Percentiles rank a stretch among this genome's conserved stretches.
These are phyloP conservation scores for Melitaea cinxia DNA, from an alignment of 1,140 invertebrate genomes.

Conservation along the genomic window DNA sequence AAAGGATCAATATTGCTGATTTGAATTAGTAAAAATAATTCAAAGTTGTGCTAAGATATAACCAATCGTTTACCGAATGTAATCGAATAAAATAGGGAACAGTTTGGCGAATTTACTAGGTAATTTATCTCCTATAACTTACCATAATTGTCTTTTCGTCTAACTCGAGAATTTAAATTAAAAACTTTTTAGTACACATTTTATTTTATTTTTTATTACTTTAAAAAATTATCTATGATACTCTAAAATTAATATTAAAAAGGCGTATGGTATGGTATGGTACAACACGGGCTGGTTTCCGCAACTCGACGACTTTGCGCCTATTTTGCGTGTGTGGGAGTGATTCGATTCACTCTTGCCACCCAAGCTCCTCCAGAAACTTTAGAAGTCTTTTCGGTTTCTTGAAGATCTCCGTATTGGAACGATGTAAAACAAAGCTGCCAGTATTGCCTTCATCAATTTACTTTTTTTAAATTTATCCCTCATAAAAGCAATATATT, in stretches of 20 bases:
- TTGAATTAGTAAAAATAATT: neutral
- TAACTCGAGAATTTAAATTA: neutral
- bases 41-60: slow-evolving; percentile 5
- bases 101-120: slow-evolving; percentile 52
- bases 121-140: slow-evolving; percentile 36
- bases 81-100: slow-evolving; percentile 47
- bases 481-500: slow-evolving; percentile 13
- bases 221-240: neutral
- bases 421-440: too few species aligned
- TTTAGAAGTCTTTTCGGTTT: too few species aligned
- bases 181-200: neutral
- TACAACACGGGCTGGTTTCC: too few species aligned
- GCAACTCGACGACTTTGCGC: too few species aligned
- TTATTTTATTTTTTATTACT: neutral
- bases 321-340: too few species aligned
- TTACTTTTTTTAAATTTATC: slow-evolving; percentile 3
- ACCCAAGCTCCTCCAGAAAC: too few species aligned
- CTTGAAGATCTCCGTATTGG: too few species aligned
- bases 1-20: slow-evolving; percentile 6
- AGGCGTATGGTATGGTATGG: too few species aligned
- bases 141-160: slow-evolving; percentile 26
- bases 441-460: slow-evolving; percentile 18
- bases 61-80: slow-evolving; percentile 11
- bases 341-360: too few species aligned
- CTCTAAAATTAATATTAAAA: too few species aligned